Percentiles rank a stretch among this genome's conserved stretches.
Conservation (phyloP, 37 sponge, comb jelly and placozoan genomes). For the Lycopodina hypogea region DNA sequence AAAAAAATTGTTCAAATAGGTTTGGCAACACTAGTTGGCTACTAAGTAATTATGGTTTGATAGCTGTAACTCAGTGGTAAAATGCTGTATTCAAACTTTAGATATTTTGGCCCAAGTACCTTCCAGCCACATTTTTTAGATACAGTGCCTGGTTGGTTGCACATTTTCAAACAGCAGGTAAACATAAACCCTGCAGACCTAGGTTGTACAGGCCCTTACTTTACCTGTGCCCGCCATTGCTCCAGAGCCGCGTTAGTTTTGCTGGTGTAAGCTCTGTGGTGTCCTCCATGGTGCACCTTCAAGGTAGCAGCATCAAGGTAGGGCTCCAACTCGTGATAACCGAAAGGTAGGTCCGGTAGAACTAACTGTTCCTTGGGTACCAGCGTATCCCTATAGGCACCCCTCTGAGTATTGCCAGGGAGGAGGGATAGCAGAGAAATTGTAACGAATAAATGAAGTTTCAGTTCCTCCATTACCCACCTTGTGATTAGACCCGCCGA, state of each 20-base stretch:
- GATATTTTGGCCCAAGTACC: too few species aligned
- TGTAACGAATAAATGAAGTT: too few species aligned
- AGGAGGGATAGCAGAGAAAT: background rate
- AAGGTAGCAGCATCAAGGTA: constrained; percentile 62
- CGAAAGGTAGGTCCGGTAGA: constrained; percentile 69
- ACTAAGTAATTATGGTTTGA: too few species aligned
- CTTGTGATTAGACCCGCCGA: too few species aligned
- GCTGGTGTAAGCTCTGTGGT: constrained; percentile 70
- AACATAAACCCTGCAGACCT: background rate
- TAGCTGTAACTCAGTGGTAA: too few species aligned
- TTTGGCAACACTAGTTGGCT: too few species aligned
- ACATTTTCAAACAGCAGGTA: background rate
- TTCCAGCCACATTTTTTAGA: too few species aligned
- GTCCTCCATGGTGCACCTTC: constrained; percentile 70
- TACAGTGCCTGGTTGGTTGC: too few species aligned
- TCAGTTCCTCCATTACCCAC: too few species aligned
- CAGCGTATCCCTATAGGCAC: constrained; percentile 12
- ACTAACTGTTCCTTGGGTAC: constrained; percentile 11
- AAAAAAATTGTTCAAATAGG: too few species aligned
- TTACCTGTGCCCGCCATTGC: constrained; percentile 69
- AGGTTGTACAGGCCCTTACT: too few species aligned
- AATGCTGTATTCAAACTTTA: too few species aligned
- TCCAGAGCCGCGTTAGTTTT: constrained; percentile 68
- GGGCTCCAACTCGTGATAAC: constrained; percentile 70
- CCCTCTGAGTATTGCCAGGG: constrained; percentile 3